phyloP scores from a whole-genome alignment of 2,113 vertebrate genomes.

The Tichodroma muraria region DNA sequence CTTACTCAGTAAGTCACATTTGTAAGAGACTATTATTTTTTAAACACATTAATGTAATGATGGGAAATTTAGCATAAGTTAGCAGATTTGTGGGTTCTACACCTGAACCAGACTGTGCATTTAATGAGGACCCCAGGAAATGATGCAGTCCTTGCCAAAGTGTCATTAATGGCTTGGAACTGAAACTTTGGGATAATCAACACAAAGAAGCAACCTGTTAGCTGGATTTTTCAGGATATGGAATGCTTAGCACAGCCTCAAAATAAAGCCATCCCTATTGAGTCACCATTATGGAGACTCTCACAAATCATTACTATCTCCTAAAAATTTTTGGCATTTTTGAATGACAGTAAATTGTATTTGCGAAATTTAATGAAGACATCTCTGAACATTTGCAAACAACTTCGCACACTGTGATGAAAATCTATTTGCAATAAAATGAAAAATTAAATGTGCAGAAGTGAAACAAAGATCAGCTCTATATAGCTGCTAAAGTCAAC shows the following conservation, averaged over 20 bases:
- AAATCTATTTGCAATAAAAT: not conserved
- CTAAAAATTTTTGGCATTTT: not conserved
- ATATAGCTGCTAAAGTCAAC: not conserved
- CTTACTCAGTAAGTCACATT: not conserved
- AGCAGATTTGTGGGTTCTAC: not conserved
- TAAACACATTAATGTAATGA: not conserved
- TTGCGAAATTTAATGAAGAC: not conserved
- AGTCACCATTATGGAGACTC: not conserved
- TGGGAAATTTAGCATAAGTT: not conserved
- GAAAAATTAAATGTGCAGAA: not conserved
- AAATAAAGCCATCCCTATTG: not conserved
- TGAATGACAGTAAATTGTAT: not conserved
- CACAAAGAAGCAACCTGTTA: not conserved
- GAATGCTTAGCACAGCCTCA: not conserved
- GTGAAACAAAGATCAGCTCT: not conserved
- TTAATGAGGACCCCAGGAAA: not conserved
- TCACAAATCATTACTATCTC: not conserved
- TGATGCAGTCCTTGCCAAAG: not conserved
- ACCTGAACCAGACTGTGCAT: not conserved
- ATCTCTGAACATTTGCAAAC: not conserved
- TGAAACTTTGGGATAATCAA: not conserved
- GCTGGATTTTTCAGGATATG: not conserved
- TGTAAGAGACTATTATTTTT: not conserved
- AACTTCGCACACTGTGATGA: not conserved
- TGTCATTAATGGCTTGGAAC: not conserved